Evolutionary conservation across 2,113 vertebrate genomes (phyloP).

Genomic region (Xenus cinereus): DNA sequence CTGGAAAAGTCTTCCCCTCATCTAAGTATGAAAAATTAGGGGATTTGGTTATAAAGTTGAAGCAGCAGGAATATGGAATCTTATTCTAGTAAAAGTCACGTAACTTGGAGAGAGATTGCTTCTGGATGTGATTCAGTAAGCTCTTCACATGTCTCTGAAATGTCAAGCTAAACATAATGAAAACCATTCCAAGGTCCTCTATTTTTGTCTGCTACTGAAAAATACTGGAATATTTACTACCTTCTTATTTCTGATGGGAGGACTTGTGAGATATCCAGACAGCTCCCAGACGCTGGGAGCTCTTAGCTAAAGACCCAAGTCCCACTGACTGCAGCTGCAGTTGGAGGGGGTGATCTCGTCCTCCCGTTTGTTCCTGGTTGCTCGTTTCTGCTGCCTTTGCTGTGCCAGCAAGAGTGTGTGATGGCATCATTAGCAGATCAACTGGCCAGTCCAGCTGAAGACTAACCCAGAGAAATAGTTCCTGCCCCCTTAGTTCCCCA

Average conservation of each 20-base stretch:
- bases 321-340: background rate
- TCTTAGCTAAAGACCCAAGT: background rate
- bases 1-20: background rate
- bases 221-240: background rate
- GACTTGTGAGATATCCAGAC: background rate
- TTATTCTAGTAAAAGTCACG: background rate
- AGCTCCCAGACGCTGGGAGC: background rate
- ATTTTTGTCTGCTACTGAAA: background rate
- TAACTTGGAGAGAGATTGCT: background rate
- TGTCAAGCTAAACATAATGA: background rate
- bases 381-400: background rate
- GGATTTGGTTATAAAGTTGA: background rate
- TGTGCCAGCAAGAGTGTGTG: background rate
- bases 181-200: background rate
- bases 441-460: background rate
- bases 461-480: background rate
- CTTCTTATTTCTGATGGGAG: background rate
- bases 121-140: background rate
- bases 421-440: background rate
- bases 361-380: background rate
- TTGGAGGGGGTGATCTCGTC: background rate
- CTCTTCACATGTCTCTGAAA: background rate
- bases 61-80: background rate
- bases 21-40: background rate
- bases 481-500: background rate